Conservation (phyloP, 1,140 invertebrate genomes). For the Lepidurus apus region DNA sequence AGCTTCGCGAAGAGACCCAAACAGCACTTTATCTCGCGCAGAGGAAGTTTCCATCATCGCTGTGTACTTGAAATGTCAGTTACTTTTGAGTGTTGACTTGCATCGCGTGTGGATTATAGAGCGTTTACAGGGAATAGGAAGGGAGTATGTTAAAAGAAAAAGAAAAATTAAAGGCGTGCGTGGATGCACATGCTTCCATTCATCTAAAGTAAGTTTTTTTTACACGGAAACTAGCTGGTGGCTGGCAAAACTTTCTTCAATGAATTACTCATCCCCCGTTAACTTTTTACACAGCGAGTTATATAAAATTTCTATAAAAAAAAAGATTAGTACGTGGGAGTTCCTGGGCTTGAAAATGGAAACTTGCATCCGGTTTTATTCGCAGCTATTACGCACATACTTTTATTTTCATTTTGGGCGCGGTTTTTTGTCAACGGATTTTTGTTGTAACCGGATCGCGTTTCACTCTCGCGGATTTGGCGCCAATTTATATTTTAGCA, state of each 20-base stretch:
- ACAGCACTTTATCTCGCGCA: constrained; percentile 13
- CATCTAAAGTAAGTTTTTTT: not conserved
- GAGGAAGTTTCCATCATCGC: constrained; percentile 21
- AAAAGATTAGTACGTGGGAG: not conserved
- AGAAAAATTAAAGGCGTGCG: constrained; percentile 18
- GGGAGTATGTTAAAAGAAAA: not conserved
- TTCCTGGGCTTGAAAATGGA: not conserved
- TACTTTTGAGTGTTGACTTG: constrained; percentile 18
- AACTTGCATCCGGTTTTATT: constrained; percentile 12
- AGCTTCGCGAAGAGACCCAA: constrained; percentile 2
- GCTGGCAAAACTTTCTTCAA: constrained; percentile 10
- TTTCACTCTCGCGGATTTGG: not conserved
- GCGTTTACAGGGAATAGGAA: not conserved
- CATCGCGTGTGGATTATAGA: constrained; percentile 6
- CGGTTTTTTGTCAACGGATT: not conserved
- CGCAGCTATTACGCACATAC: not conserved
- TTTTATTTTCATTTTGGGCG: not conserved
- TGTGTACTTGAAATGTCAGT: constrained; percentile 22
- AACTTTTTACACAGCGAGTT: not conserved
- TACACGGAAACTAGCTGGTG: not conserved
- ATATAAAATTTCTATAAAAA: not conserved
- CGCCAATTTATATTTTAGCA: too few species aligned
- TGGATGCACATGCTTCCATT: constrained; percentile 21
- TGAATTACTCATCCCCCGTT: constrained; percentile 6
- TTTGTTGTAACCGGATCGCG: not conserved